These are phyloP conservation scores for Neotoxoptera formosana DNA, from an alignment of 1,140 invertebrate species.

Conservation along the genomic window DNA sequence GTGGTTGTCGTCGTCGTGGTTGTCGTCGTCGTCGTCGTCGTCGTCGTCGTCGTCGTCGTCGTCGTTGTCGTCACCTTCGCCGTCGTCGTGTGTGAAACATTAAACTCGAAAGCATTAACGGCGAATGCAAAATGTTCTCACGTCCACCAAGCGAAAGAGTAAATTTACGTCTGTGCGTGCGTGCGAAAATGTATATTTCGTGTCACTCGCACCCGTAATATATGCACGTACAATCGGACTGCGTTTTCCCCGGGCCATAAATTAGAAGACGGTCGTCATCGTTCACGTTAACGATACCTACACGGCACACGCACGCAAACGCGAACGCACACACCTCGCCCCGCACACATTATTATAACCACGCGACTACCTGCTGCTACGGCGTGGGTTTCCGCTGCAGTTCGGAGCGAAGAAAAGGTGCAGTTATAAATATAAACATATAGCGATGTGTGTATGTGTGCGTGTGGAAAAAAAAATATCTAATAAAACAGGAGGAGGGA, in stretches of 20 bases:
- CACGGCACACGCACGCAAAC: neutral
- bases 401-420: neutral
- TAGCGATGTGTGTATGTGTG: neutral
- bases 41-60: neutral
- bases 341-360: neutral
- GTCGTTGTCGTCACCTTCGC: neutral
- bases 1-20: neutral
- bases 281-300: neutral
- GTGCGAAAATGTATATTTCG: neutral
- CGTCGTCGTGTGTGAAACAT: neutral
- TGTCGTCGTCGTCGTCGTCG: neutral
- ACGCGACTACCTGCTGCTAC: neutral
- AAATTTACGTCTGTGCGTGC: neutral
- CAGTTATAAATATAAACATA: neutral
- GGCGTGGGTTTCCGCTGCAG: neutral
- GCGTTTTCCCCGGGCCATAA: neutral
- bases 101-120: constrained; percentile 30
- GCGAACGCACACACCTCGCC: neutral
- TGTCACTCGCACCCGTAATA: neutral
- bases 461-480: neutral
- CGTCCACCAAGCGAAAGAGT: neutral
- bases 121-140: constrained; percentile 28
- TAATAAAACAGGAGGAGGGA: neutral
- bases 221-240: neutral
- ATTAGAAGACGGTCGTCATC: neutral